Percentiles rank a stretch among this genome's conserved stretches.
phyloP scores from a whole-genome alignment of 2,113 vertebrate genomes.

The Sebastes fasciatus region DNA sequence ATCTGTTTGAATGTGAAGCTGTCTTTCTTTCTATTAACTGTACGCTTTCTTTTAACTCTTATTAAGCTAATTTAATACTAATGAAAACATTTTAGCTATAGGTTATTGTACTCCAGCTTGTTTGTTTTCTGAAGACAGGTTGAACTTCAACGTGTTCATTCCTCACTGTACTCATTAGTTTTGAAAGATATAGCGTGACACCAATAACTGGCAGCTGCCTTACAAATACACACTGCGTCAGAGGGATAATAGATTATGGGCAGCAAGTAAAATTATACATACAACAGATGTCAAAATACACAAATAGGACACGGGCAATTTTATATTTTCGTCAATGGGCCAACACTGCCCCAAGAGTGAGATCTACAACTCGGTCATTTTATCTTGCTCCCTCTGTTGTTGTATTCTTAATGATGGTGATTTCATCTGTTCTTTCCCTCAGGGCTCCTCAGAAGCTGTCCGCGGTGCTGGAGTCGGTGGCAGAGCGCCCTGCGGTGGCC shows the following conservation, averaged over 20 bases:
- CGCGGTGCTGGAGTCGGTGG: constrained; percentile 42
- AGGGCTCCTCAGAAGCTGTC: constrained; percentile 71
- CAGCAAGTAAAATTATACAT: neutral
- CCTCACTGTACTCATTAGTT: neutral
- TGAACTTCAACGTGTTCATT: neutral
- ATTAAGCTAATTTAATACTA: neutral
- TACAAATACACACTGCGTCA: neutral
- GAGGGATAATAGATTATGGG: neutral
- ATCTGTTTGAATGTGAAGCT: neutral
- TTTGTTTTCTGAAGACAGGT: neutral
- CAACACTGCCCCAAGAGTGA: neutral
- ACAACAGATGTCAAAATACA: neutral
- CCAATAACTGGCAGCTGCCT: neutral
- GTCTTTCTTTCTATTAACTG: neutral
- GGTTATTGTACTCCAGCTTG: neutral
- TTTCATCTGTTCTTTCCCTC: neutral
- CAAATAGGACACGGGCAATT: neutral
- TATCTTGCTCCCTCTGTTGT: neutral
- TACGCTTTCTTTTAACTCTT: neutral
- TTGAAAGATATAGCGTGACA: neutral
- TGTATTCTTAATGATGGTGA: neutral
- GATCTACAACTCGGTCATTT: neutral
- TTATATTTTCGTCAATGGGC: neutral
- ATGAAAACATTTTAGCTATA: neutral
- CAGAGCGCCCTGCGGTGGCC: constrained; percentile 43